Percentiles rank a stretch among this genome's conserved stretches.
These are phyloP conservation scores for Procavia capensis DNA, from an alignment of 2,113 vertebrate species.

Conservation along the genomic window DNA sequence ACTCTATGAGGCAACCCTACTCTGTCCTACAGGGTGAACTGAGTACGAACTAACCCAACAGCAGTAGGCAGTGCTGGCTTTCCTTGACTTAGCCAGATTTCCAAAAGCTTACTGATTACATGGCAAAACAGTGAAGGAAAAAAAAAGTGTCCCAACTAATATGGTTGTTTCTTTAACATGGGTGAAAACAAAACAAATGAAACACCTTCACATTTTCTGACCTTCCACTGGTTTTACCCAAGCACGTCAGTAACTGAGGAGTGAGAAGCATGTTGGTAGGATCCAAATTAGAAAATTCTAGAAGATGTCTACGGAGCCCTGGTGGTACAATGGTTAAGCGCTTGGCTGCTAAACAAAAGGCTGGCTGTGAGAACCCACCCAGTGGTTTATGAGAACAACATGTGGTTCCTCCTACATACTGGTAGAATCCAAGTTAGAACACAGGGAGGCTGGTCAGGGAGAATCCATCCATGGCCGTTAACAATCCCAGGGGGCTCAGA, in stretches of 20 bases:
- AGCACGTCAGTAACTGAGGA: conserved; percentile 1
- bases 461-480: not conserved
- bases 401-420: too few species aligned
- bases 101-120: conserved; percentile 15
- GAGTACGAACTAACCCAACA: too few species aligned
- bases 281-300: not conserved
- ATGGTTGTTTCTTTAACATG: not conserved
- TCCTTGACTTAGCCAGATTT: not conserved
- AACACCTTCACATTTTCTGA: not conserved
- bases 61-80: too few species aligned
- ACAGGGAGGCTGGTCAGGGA: not conserved
- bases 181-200: not conserved
- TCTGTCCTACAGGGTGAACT: too few species aligned
- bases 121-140: not conserved
- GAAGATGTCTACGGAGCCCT: too few species aligned
- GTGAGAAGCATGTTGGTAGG: not conserved
- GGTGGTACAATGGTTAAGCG: too few species aligned
- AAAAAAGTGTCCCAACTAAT: not conserved
- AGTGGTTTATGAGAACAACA: too few species aligned
- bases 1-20: too few species aligned
- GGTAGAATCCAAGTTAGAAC: not conserved
- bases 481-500: not conserved
- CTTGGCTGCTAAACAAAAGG: too few species aligned
- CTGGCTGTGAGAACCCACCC: too few species aligned
- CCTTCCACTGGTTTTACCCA: not conserved